A percentile compares a stretch with the other conserved stretches of the same genome.
These are phyloP conservation scores for Cyprinodon variegatus DNA, from an alignment of 2,113 vertebrate species.

Conservation along the genomic window DNA sequence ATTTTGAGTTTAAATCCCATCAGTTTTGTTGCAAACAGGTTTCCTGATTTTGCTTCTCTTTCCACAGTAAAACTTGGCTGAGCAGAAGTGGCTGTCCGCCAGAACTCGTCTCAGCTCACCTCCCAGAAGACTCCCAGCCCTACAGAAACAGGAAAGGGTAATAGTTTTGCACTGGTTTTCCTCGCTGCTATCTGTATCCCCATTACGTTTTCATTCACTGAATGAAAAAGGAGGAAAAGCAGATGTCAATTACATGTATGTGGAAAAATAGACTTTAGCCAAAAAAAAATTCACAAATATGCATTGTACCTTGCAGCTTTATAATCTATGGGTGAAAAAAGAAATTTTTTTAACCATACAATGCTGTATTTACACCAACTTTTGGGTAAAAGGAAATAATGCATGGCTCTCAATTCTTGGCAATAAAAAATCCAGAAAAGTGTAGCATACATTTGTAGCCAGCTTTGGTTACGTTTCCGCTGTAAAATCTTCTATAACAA, in stretches of 20 bases:
- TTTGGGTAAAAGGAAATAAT: not conserved
- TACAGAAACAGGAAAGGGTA: constrained; percentile 88
- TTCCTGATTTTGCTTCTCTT: constrained; percentile 71
- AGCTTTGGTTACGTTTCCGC: not conserved
- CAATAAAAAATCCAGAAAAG: not conserved
- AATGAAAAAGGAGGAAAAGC: constrained; percentile 61
- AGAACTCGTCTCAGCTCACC: constrained; percentile 80
- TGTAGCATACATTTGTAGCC: not conserved
- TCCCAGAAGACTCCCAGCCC: constrained; percentile 79
- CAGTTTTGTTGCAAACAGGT: constrained; percentile 68
- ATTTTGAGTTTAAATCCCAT: constrained; percentile 64
- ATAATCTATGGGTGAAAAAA: constrained; percentile 2
- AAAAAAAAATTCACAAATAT: constrained; percentile 47
- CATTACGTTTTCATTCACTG: constrained; percentile 54
- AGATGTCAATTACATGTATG: constrained; percentile 63
- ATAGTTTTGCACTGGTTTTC: constrained; percentile 84
- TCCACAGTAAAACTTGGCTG: constrained; percentile 82
- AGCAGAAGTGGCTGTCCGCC: constrained; percentile 71
- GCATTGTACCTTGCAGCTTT: constrained; percentile 48
- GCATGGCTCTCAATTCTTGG: not conserved
- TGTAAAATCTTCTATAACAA: not conserved
- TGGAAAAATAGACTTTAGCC: constrained; percentile 56
- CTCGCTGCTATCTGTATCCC: constrained; percentile 77
- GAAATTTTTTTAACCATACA: not conserved
- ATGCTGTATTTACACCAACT: not conserved